These are phyloP conservation scores for Brotogeris chrysoptera DNA, from an alignment of 2,797 vertebrate species.

Conservation along the genomic window DNA sequence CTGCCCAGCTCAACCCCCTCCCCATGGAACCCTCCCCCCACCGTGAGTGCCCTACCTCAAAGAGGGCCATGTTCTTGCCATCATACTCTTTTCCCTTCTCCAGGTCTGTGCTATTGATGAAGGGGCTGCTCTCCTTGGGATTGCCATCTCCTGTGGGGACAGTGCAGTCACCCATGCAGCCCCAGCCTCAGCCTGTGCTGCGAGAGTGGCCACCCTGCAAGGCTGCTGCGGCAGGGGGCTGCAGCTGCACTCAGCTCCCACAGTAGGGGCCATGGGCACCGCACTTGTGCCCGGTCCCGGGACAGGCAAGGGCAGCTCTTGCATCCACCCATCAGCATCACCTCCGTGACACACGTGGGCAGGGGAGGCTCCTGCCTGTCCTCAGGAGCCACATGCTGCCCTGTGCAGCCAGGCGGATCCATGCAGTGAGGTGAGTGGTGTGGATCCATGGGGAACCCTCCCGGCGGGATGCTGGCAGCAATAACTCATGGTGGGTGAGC, in stretches of 20 bases:
- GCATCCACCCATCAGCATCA: accelerated
- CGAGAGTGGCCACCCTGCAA: accelerated
- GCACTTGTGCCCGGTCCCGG: accelerated
- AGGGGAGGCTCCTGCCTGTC: accelerated
- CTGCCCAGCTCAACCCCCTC: background rate
- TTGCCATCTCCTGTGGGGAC: slow-evolving; percentile 89
- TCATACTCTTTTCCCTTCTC: slow-evolving; percentile 95
- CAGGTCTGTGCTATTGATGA: slow-evolving; percentile 96
- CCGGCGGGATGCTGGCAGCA: background rate
- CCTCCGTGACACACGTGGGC: accelerated
- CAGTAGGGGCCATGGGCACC: accelerated
- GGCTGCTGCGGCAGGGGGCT: accelerated
- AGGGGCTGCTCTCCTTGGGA: slow-evolving; percentile 97
- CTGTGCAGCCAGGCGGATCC: background rate
- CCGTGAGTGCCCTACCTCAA: slow-evolving; percentile 82
- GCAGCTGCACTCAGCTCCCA: accelerated
- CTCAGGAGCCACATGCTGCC: background rate
- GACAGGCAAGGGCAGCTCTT: accelerated
- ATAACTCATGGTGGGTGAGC: background rate
- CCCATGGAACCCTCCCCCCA: background rate
- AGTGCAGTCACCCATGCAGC: background rate
- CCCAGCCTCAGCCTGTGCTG: accelerated
- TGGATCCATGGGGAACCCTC: background rate
- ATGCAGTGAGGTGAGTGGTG: background rate
- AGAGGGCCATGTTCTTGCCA: slow-evolving; percentile 97